Base-by-base conservation (phyloP, 1,140 invertebrate genomes). In the Drosophila repleta region DNA sequence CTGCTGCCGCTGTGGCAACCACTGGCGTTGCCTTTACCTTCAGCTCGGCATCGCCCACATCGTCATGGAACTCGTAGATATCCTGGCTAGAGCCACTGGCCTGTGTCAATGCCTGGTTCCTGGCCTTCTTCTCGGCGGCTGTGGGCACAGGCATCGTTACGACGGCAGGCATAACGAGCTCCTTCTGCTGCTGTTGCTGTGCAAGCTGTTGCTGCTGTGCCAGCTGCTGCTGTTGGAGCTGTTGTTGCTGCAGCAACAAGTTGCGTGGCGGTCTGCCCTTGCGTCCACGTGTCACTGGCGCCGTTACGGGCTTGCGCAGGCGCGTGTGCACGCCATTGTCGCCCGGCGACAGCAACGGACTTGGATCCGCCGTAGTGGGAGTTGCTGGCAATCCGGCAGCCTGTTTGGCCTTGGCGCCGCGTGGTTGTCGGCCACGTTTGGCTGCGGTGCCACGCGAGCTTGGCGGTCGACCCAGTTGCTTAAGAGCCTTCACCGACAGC, bases 11-110 rank as follows among this genome's bases (percentile, higher is more conserved):
- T 17, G 53, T 10, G 6, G 20, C 37, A 6, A 37, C 11, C 13
- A 65, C 21, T 6, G 45, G 43, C 0, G 61, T 20, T 21, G 69
- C 29, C 41, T 75, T 82, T 1, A 37, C 92, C 46, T 92, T 85
- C 1, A 92, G 91, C 18, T 93, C 93, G 67, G 95, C 94, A 78
- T 97, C 96, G 49, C 96, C 95, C 24, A 95, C 96, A 87, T 97
- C 96, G 79, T 97, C 96, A 76, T 96, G 95, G 85, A 97, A 97
- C 88, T 97, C 96, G 74, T 97, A 97, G 3, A 97, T 94, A 83
- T 97, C 96, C 62, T 90, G 87, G 11, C 74, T 84, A 29, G 68
- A 58, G n/a, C 68, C 55, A 35, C 64, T 41, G 6, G 71, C 56
- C 13, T 84, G 68, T 1, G 35, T 57, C 41, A 88, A 11, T 0